phyloP scores from a whole-genome alignment of 1,140 invertebrate species.

The Platyscapa corneri region DNA sequence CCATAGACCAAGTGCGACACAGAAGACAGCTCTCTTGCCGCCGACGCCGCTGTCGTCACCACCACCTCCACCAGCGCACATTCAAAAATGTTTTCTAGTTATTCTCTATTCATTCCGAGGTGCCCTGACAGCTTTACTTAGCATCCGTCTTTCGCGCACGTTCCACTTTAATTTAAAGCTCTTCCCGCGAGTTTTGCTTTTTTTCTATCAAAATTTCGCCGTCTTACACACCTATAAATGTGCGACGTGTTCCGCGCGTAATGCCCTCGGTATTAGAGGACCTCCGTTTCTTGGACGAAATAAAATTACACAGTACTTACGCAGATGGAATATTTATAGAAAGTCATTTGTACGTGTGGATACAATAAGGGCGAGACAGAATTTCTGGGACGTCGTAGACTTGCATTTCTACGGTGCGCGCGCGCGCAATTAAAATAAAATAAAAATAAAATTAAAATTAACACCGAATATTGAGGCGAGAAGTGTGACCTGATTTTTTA shows the following conservation, averaged over 20 bases:
- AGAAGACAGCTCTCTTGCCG: slow-evolving; percentile 10
- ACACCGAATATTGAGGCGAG: not conserved
- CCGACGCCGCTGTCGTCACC: not conserved
- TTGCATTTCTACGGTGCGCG: not conserved
- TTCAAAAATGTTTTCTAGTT: slow-evolving; percentile 46
- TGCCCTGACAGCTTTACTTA: slow-evolving; percentile 14
- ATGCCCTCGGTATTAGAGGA: not conserved
- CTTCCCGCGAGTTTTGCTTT: not conserved
- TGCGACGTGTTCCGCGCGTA: not conserved
- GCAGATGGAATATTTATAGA: not conserved
- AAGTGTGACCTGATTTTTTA: not conserved
- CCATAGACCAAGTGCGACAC: slow-evolving; percentile 21
- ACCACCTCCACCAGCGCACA: not conserved
- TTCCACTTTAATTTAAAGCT: slow-evolving; percentile 32
- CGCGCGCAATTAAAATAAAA: no score
- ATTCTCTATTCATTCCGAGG: slow-evolving; percentile 27
- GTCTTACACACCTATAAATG: not conserved
- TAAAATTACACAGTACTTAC: slow-evolving; percentile 14
- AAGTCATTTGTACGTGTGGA: not conserved
- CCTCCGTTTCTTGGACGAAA: not conserved
- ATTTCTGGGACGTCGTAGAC: not conserved
- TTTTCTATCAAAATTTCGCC: slow-evolving; percentile 5
- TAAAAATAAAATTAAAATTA: not conserved
- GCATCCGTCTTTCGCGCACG: slow-evolving; percentile 5
- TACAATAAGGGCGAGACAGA: not conserved